A percentile compares a stretch with the other conserved stretches of the same genome.
Evolutionary conservation across 2,888 invertebrate species (phyloP).

Genomic region (Pollenia amentaria): DNA sequence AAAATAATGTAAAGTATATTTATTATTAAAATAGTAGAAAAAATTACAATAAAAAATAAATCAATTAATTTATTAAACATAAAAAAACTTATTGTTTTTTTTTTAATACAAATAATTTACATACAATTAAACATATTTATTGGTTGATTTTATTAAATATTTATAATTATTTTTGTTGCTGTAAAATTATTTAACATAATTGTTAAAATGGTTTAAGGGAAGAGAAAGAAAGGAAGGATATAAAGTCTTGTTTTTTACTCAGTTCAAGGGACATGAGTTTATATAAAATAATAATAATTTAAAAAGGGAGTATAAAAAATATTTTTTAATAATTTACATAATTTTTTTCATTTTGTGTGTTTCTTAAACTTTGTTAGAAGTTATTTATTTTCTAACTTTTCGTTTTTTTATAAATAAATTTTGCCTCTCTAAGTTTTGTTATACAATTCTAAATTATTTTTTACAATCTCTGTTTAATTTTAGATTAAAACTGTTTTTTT

Average conservation of each 20-base stretch:
- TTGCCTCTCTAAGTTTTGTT: slow-evolving; percentile 62
- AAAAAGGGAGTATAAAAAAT: slow-evolving; percentile 9
- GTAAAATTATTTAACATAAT: slow-evolving; percentile 35
- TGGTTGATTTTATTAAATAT: slow-evolving; percentile 19
- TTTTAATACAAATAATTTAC: slow-evolving; percentile 56
- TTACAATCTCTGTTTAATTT: slow-evolving; percentile 65
- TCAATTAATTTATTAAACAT: slow-evolving; percentile 47
- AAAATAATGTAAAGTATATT: slow-evolving; percentile 25
- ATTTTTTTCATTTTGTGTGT: slow-evolving; percentile 7
- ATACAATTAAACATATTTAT: slow-evolving; percentile 61
- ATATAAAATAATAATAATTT: slow-evolving; percentile 8
- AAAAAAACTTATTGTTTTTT: slow-evolving; percentile 42
- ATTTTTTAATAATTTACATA: slow-evolving; percentile 42
- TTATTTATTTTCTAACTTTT: slow-evolving; percentile 6
- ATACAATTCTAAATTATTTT: slow-evolving; percentile 52
- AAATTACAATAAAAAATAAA: slow-evolving; percentile 32
- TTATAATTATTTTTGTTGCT: slow-evolving; percentile 13
- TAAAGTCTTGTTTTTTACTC: slow-evolving; percentile 49
- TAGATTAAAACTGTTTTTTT: slow-evolving; percentile 38
- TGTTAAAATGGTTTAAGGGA: slow-evolving; percentile 3
- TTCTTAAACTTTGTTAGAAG: slow-evolving; percentile 23
- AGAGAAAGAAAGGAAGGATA: neutral
- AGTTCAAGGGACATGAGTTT: neutral
- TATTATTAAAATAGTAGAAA: slow-evolving; percentile 38
- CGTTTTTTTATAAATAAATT: slow-evolving; percentile 50